These are phyloP conservation scores for Lagria hirta DNA, from an alignment of 2,888 invertebrate species.

Conservation along the genomic window DNA sequence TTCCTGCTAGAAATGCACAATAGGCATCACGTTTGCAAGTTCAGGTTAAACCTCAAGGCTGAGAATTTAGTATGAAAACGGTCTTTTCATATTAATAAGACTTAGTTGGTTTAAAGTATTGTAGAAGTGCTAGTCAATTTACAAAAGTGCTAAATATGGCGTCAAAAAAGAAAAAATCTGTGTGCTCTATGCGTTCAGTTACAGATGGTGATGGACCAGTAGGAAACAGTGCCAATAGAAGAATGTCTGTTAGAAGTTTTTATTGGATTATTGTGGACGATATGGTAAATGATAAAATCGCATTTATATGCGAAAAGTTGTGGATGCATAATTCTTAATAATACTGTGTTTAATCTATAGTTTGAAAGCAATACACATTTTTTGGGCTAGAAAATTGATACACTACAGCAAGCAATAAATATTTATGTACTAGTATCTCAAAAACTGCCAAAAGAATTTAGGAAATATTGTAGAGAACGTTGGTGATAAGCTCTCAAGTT, in stretches of 20 bases:
- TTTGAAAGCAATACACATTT: no score
- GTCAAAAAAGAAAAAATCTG: conserved; percentile 14
- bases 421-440: no score
- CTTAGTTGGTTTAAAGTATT: conserved; percentile 32
- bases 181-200: conserved; percentile 20
- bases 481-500: no score
- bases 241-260: conserved; percentile 46
- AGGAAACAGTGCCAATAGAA: conserved; percentile 36
- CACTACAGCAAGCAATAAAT: no score
- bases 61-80: conserved; percentile 35
- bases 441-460: no score
- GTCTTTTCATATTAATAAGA: conserved; percentile 31
- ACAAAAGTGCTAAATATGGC: conserved; percentile 12
- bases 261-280: conserved; percentile 38
- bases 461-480: no score
- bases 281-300: conserved; percentile 21
- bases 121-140: conserved; percentile 4
- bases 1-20: conserved; percentile 33
- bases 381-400: no score
- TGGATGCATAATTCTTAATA: no score
- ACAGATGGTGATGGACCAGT: conserved; percentile 22
- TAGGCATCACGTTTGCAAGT: conserved; percentile 34
- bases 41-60: conserved; percentile 37
- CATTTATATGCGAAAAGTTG: no score
- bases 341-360: no score